Evolutionary conservation across 2,888 invertebrate species (phyloP).

Genomic region (Alentia gelatinosa): DNA sequence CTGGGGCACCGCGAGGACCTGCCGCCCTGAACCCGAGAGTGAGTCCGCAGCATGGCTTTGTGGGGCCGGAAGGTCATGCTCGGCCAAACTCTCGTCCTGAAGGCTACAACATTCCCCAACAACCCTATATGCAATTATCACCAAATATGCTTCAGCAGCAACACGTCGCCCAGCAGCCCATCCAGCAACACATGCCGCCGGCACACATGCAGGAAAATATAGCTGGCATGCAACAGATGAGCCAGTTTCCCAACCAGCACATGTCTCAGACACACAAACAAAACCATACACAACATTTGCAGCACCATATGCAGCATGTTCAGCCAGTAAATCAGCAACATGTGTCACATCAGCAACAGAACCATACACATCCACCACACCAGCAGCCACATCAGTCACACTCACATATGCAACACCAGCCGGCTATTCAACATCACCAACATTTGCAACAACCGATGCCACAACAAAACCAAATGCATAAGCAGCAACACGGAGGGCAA

Average conservation of each 20-base stretch:
- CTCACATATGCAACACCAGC: slow-evolving; percentile 18
- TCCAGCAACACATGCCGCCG: neutral
- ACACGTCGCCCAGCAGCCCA: neutral
- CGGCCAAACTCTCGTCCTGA: neutral
- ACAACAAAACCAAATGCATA: neutral
- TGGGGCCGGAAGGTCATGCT: neutral
- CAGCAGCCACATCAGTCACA: neutral
- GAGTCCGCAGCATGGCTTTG: neutral
- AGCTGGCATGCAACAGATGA: neutral
- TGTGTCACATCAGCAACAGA: neutral
- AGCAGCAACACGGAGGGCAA: neutral
- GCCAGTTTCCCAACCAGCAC: neutral
- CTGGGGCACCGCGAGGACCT: neutral
- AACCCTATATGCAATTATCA: neutral
- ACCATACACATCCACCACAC: neutral
- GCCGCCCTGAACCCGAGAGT: too few species aligned
- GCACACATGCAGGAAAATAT: neutral
- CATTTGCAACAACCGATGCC: neutral
- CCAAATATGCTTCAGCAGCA: too few species aligned
- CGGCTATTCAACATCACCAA: neutral
- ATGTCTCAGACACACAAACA: neutral
- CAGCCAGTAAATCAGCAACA: neutral
- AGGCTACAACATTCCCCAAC: neutral
- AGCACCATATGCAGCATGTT: neutral
- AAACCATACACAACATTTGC: neutral